These are phyloP conservation scores for Torymus texanus DNA, from an alignment of 2,888 invertebrate genomes.

Conservation along the genomic window DNA sequence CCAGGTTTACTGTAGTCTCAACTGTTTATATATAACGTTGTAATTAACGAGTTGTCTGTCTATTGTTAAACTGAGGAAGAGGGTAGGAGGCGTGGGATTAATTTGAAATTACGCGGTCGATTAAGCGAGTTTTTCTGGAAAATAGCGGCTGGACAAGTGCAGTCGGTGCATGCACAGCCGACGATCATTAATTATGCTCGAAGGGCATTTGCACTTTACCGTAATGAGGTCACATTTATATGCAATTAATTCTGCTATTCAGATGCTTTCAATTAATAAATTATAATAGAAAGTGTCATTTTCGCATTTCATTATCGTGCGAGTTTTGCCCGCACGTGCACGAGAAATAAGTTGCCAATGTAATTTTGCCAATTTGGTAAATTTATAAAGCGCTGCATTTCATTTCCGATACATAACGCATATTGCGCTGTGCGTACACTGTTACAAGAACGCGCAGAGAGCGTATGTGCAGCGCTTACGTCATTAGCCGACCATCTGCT, in stretches of 20 bases:
- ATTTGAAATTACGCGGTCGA: slow-evolving; percentile 53
- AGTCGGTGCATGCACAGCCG: neutral
- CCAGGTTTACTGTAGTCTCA: too few relatives aligned
- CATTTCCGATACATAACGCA: too few relatives aligned
- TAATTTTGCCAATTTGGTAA: slow-evolving; percentile 26
- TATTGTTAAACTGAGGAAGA: too few relatives aligned
- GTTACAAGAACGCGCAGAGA: too few relatives aligned
- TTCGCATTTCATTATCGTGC: slow-evolving; percentile 11
- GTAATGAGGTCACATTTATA: slow-evolving; percentile 38
- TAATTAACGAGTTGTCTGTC: too few relatives aligned
- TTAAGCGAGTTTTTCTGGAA: slow-evolving; percentile 47
- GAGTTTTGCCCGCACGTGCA: too few relatives aligned
- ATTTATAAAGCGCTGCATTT: neutral
- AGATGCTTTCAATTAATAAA: slow-evolving; percentile 48
- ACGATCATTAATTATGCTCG: slow-evolving; percentile 43
- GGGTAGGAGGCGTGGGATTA: slow-evolving; percentile 45
- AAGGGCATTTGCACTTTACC: slow-evolving; percentile 29
- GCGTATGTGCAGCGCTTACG: too few relatives aligned
- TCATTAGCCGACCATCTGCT: too few relatives aligned
- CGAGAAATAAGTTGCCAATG: slow-evolving; percentile 10
- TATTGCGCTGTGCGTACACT: too few relatives aligned
- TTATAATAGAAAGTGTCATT: slow-evolving; percentile 38
- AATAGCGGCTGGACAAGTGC: neutral
- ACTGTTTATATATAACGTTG: too few relatives aligned
- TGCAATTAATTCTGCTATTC: slow-evolving; percentile 44